Evolutionary conservation across 1,140 invertebrate genomes (phyloP).

Genomic region (Branchinecta lynchi): DNA sequence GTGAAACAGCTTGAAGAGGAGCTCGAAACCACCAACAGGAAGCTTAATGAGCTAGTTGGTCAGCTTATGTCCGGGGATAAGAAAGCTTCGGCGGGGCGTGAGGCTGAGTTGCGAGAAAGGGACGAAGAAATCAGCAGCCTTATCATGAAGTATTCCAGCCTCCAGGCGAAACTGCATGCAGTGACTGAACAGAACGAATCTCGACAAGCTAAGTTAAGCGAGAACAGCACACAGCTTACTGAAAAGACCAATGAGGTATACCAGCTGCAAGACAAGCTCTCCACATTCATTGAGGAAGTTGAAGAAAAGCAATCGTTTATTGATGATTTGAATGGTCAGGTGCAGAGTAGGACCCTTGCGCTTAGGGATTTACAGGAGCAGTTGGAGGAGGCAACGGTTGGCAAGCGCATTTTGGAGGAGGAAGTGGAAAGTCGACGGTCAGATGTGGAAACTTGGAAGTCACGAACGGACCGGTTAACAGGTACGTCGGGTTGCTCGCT

Average conservation of each 20-base stretch:
- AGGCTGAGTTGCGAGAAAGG: slow-evolving; percentile 7
- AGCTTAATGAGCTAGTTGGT: neutral
- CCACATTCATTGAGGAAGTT: neutral
- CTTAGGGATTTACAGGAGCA: too few species aligned
- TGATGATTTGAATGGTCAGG: neutral
- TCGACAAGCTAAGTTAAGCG: neutral
- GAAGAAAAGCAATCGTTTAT: neutral
- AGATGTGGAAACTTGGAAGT: too few species aligned
- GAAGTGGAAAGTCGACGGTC: too few species aligned
- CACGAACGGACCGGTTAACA: too few species aligned
- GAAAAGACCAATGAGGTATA: neutral
- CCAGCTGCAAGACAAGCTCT: neutral
- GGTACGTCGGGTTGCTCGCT: too few species aligned
- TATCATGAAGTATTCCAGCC: neutral
- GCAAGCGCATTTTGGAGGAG: too few species aligned
- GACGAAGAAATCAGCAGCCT: slow-evolving; percentile 7
- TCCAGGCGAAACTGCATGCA: neutral
- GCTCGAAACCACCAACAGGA: neutral
- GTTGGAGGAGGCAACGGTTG: too few species aligned
- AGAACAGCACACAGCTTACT: neutral
- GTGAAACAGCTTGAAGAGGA: neutral
- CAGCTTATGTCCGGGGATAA: neutral
- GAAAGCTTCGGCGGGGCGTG: neutral
- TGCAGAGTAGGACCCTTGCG: too few species aligned
- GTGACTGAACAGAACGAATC: neutral